These are phyloP conservation scores for Anguilla rostrata DNA, from an alignment of 2,113 vertebrate genomes.

Conservation along the genomic window DNA sequence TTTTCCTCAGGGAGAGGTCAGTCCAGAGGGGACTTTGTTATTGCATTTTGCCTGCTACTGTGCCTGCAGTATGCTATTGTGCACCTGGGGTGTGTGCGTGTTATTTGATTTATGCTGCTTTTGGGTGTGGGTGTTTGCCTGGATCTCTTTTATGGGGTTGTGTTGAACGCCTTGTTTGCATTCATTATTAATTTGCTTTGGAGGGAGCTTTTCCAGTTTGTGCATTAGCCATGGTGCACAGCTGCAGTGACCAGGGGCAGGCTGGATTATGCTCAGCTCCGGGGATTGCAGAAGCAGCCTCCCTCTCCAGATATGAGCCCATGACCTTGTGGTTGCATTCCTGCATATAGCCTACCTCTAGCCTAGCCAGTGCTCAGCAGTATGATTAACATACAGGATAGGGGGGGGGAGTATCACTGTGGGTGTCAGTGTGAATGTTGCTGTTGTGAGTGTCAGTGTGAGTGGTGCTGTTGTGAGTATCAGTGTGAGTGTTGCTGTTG, in stretches of 20 bases:
- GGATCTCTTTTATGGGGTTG: not conserved
- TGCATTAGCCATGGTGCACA: not conserved
- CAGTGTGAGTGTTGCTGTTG: too few relatives aligned
- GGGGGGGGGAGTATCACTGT: not conserved
- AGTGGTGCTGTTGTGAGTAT: too few relatives aligned
- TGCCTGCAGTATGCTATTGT: not conserved
- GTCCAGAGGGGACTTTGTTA: not conserved
- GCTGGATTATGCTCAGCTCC: not conserved
- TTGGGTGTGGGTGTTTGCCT: not conserved
- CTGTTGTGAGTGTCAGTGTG: too few relatives aligned
- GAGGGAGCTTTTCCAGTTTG: not conserved
- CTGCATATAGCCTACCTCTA: not conserved
- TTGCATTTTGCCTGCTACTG: not conserved
- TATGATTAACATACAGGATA: not conserved
- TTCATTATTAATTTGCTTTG: not conserved
- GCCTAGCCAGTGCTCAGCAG: not conserved
- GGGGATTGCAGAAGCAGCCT: not conserved
- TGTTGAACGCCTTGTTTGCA: not conserved
- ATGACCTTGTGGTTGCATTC: not conserved
- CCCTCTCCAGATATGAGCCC: not conserved
- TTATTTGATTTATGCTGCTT: slow-evolving; percentile 5
- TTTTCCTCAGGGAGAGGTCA: not conserved
- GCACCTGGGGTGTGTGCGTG: not conserved
- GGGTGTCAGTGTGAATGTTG: too few relatives aligned
- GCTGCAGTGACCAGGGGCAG: not conserved